These are phyloP conservation scores for Heterotilapia buettikoferi DNA, from an alignment of 2,113 vertebrate species.

Conservation along the genomic window DNA sequence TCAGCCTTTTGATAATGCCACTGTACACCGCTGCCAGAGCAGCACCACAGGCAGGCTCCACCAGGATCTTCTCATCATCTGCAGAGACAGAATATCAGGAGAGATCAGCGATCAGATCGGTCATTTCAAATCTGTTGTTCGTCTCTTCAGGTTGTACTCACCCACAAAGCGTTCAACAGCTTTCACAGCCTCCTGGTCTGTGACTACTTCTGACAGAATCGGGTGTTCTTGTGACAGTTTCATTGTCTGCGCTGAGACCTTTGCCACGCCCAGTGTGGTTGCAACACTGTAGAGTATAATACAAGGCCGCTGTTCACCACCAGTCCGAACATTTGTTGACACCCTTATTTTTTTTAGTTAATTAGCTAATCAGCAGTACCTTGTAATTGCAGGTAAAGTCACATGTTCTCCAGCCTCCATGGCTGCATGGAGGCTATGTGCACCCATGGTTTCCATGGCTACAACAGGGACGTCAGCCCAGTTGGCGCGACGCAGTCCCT, in stretches of 20 bases:
- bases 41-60: conserved; percentile 85
- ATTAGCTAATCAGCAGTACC: conserved; percentile 60
- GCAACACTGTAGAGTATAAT: conserved; percentile 73
- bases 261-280: conserved; percentile 80
- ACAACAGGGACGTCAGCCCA: conserved; percentile 84
- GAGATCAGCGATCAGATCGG: not conserved
- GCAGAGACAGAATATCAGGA: not conserved
- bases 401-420: conserved; percentile 75
- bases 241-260: conserved; percentile 75
- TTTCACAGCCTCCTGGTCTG: conserved; percentile 79
- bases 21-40: conserved; percentile 83
- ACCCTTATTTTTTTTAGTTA: not conserved
- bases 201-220: conserved; percentile 80
- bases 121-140: not conserved
- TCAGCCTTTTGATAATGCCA: conserved; percentile 73
- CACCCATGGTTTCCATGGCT: conserved; percentile 84
- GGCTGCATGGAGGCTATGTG: conserved; percentile 80
- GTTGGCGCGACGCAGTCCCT: conserved; percentile 76
- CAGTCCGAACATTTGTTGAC: not conserved
- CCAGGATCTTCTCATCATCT: conserved; percentile 90
- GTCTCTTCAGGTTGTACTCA: conserved; percentile 53
- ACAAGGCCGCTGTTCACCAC: not conserved
- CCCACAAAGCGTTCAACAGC: conserved; percentile 83
- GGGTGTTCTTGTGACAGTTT: conserved; percentile 70
- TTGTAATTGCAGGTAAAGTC: conserved; percentile 84